Conservation (phyloP, 1,140 invertebrate genomes). For the Cyclina sinensis region DNA sequence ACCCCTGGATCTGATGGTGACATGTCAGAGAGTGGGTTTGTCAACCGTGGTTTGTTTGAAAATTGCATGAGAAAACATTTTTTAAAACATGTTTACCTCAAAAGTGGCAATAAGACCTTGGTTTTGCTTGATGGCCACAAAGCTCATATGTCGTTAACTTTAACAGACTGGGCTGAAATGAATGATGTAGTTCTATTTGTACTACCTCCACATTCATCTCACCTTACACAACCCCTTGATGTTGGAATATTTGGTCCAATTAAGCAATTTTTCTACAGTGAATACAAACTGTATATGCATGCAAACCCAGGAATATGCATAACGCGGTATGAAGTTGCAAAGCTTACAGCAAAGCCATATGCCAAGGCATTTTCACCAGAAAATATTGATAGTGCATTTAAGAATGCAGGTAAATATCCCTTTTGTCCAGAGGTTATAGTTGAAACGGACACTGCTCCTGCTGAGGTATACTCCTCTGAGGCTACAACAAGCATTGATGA, state of each 20-base stretch:
- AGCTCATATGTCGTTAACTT: slow-evolving; percentile 55
- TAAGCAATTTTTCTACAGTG: slow-evolving; percentile 52
- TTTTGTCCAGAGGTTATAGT: neutral
- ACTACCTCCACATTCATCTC: slow-evolving; percentile 72
- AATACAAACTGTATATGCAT: slow-evolving; percentile 28
- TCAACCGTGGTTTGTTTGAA: slow-evolving; percentile 33
- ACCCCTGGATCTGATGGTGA: neutral
- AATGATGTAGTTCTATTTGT: slow-evolving; percentile 70
- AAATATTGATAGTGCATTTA: slow-evolving; percentile 20
- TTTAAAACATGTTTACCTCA: neutral
- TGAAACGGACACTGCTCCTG: slow-evolving; percentile 41
- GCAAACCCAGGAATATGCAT: neutral
- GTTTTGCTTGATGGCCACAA: slow-evolving; percentile 86
- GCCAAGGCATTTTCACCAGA: slow-evolving; percentile 13
- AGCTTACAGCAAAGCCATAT: slow-evolving; percentile 26
- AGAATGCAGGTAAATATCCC: slow-evolving; percentile 39
- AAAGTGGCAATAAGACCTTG: slow-evolving; percentile 69
- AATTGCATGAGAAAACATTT: slow-evolving; percentile 34
- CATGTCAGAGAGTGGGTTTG: slow-evolving; percentile 54
- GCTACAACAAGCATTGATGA: too few species aligned
- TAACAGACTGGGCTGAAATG: slow-evolving; percentile 53
- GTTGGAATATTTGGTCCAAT: slow-evolving; percentile 71
- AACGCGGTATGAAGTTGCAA: slow-evolving; percentile 36
- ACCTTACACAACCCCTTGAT: slow-evolving; percentile 71
- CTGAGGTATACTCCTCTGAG: neutral